A percentile compares a stretch with the other conserved stretches of the same genome.
phyloP scores from a whole-genome alignment of 2,888 invertebrate genomes.

The Caenorhabditis sp. region DNA sequence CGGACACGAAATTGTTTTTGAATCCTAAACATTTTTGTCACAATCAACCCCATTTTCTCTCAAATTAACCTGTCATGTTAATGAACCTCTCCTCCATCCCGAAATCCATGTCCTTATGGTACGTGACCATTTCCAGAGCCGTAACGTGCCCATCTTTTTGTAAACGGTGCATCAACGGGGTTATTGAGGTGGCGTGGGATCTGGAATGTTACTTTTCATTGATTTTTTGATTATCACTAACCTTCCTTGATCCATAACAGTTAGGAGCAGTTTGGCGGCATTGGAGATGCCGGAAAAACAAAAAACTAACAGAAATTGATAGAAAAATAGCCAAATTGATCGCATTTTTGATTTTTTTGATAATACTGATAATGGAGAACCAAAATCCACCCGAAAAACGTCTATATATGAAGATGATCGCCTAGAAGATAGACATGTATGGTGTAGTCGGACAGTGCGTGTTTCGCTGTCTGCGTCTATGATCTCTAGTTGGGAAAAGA shows the following conservation, averaged over 20 bases:
- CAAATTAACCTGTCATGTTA: conserved; percentile 42
- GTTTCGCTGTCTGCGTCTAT: conserved; percentile 25
- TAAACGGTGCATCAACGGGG: conserved; percentile 56
- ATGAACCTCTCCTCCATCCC: conserved; percentile 58
- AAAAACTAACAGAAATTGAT: too few relatives aligned
- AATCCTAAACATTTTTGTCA: conserved; percentile 1
- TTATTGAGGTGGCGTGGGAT: conserved; percentile 59
- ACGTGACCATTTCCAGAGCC: conserved; percentile 42
- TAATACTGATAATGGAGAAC: too few relatives aligned
- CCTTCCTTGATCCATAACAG: conserved; percentile 65
- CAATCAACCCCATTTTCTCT: background rate
- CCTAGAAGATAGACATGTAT: conserved; percentile 53
- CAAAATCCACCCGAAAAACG: too few relatives aligned
- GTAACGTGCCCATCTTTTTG: conserved; percentile 41
- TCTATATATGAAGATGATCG: background rate
- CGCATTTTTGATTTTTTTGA: conserved; percentile 4
- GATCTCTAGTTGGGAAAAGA: background rate
- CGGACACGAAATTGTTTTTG: conserved; percentile 44
- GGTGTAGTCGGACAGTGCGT: conserved; percentile 36
- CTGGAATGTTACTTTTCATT: too few relatives aligned
- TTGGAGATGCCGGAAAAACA: conserved; percentile 4
- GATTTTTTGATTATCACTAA: too few relatives aligned
- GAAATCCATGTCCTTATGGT: conserved; percentile 52
- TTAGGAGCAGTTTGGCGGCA: conserved; percentile 41
- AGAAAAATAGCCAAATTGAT: background rate